A percentile compares a stretch with the other conserved stretches of the same genome.
These are phyloP conservation scores for Agrotis segetum DNA, from an alignment of 2,888 invertebrate genomes.

Conservation along the genomic window DNA sequence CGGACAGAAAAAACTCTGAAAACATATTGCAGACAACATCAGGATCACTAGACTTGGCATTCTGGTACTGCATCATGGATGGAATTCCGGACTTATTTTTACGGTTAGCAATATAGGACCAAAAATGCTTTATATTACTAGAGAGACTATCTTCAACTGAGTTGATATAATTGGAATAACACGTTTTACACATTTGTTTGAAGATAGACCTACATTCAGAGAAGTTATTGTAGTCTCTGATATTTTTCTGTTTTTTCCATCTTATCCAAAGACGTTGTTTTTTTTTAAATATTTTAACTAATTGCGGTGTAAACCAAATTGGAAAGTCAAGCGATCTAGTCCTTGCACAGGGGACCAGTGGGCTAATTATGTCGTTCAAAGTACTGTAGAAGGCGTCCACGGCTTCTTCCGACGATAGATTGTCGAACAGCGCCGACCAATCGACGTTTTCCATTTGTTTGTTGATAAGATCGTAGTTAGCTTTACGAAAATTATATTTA, in stretches of 20 bases:
- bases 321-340: constrained; percentile 4
- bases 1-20: too few species aligned
- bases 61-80: neutral
- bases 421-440: neutral
- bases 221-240: constrained; percentile 1
- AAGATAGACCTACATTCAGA: constrained; percentile 11
- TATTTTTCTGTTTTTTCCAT: neutral
- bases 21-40: too few species aligned
- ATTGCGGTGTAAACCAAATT: constrained; percentile 10
- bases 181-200: too few species aligned
- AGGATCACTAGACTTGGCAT: constrained; percentile 4
- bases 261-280: constrained; percentile 1
- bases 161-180: too few species aligned
- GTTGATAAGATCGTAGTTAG: constrained; percentile 2
- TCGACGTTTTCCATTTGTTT: neutral
- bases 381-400: too few species aligned
- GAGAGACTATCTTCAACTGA: too few species aligned
- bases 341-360: neutral
- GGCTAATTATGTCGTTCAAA: constrained; percentile 1
- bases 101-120: constrained; percentile 2
- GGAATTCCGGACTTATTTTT: neutral
- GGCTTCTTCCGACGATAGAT: too few species aligned
- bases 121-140: neutral
- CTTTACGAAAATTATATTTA: constrained; percentile 4
- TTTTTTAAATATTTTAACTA: constrained; percentile 9